Conservation (phyloP, 2,797 vertebrate species). For the Heterohyrax brucei region DNA sequence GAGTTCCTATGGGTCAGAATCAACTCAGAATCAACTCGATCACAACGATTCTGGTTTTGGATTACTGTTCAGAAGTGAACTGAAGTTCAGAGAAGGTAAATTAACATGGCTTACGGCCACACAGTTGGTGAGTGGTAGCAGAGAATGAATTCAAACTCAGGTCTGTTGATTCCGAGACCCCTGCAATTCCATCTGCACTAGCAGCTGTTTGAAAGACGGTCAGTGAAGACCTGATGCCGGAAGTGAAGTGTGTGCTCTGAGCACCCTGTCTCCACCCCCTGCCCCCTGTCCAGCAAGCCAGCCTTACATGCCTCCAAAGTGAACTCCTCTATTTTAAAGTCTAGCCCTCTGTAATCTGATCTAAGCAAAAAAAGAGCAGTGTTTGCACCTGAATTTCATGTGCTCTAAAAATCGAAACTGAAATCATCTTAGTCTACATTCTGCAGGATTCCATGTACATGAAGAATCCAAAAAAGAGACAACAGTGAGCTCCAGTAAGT, state of each 20-base stretch:
- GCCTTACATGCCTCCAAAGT: neutral
- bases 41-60: too few species aligned
- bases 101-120: neutral
- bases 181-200: neutral
- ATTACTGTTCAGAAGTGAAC: too few species aligned
- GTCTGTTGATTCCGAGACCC: neutral
- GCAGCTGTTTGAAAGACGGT: neutral
- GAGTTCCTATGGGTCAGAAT: too few species aligned
- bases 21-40: too few species aligned
- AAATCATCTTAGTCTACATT: too few species aligned
- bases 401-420: neutral
- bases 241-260: neutral
- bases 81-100: neutral
- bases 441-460: neutral
- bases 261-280: neutral
- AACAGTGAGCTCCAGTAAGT: too few species aligned
- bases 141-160: neutral
- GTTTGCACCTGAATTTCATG: neutral
- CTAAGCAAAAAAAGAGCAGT: neutral
- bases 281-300: neutral
- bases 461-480: neutral
- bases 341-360: neutral
- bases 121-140: neutral
- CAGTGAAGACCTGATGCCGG: neutral
- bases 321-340: neutral